A percentile compares a stretch with the other conserved stretches of the same genome.
Conservation (phyloP, 1,140 invertebrate genomes). For the Sesamia nonagrioides region DNA sequence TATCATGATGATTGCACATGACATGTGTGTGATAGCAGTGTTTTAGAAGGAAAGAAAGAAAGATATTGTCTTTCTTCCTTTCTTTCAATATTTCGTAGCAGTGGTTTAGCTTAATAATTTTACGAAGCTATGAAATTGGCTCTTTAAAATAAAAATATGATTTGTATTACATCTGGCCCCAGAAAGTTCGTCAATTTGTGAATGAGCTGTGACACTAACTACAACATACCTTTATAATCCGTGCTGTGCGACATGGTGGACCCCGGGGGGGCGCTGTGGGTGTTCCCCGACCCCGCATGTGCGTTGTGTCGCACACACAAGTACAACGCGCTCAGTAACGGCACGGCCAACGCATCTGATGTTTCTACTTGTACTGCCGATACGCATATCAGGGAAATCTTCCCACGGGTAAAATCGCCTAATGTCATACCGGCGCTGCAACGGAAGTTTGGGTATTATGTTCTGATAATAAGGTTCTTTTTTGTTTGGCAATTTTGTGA, state of each 20-base stretch:
- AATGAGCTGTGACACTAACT: no score
- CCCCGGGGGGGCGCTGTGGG: conserved; percentile 54
- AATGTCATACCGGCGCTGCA: conserved; percentile 76
- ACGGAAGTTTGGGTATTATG: background rate
- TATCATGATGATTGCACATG: background rate
- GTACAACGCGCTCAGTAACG: conserved; percentile 82
- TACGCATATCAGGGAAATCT: conserved; percentile 79
- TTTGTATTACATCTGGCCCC: no score
- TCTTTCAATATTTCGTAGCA: background rate
- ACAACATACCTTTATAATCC: conserved; percentile 66
- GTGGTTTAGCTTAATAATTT: conserved; percentile 23
- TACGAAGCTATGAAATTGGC: conserved; percentile 30
- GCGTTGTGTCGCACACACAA: conserved; percentile 82
- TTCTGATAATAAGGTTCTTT: background rate
- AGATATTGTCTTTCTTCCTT: background rate
- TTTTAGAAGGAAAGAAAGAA: background rate
- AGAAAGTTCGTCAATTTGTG: no score
- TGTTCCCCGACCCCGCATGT: conserved; percentile 30
- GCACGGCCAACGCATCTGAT: conserved; percentile 77
- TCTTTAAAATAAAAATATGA: no score
- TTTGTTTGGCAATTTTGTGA: background rate
- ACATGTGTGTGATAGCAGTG: conserved; percentile 24
- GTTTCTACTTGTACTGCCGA: conserved; percentile 80
- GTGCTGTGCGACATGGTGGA: conserved; percentile 58
- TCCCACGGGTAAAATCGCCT: conserved; percentile 73